Conservation (phyloP, 2,888 invertebrate species). For the Incurvaria masculella region DNA sequence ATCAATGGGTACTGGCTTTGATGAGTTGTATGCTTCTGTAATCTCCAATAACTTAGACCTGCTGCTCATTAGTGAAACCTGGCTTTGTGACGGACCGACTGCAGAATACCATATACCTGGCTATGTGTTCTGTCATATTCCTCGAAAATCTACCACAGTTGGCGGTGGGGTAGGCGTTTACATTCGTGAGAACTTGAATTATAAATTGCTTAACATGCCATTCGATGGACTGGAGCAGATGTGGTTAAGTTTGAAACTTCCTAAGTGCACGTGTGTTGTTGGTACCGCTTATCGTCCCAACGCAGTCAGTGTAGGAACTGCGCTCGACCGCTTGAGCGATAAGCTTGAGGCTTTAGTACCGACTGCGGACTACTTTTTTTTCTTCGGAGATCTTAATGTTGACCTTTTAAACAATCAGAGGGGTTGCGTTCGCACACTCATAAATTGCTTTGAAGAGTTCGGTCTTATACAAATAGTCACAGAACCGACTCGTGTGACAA, state of each 20-base stretch:
- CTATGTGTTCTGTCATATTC: background rate
- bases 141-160: background rate
- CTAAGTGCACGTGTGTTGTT: background rate
- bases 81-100: background rate
- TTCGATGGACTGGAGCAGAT: background rate
- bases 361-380: background rate
- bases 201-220: background rate
- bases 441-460: background rate
- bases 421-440: background rate
- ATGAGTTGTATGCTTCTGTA: background rate
- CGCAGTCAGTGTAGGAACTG: background rate
- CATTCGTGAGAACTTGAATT: background rate
- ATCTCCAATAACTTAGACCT: background rate
- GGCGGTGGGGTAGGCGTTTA: constrained; percentile 1
- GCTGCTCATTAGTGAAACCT: background rate
- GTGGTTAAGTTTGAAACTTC: background rate
- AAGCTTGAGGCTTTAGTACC: background rate
- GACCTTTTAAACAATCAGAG: background rate
- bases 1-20: background rate
- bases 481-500: background rate
- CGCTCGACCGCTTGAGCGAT: background rate
- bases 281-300: background rate
- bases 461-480: background rate
- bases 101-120: background rate
- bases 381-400: background rate